Base-by-base conservation (phyloP, 53 echinoderm and acorn worm species). In the Stichopus horrens region DNA sequence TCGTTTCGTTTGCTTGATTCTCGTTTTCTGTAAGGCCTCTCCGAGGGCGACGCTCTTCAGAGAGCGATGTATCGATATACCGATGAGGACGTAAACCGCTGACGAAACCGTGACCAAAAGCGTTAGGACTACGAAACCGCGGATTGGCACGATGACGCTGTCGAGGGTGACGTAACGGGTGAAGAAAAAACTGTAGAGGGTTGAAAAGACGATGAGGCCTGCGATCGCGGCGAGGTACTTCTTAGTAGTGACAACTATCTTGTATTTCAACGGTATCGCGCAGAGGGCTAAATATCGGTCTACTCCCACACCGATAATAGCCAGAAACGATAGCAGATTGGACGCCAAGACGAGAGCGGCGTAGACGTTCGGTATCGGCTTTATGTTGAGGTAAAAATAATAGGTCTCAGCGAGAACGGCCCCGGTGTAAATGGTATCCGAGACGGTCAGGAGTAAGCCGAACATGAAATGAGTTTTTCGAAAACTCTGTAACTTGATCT, bases 221-320 rank as follows among this genome's bases (percentile, higher is more conserved):
- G 19, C 5, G 19, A 76, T 51, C 16, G 57, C 60, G 9, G 58
- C 4, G 4, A 5, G 5, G 21, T 83, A 83, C 8, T 65, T 58
- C 23, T 59, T 83, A 10, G 11, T 19, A 21, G 84, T 83, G 11
- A 83, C 65, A 22, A 60, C 19, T 8, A 59, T n/a, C 58, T 21
- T 60, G 51, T 83, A 83, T 59, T 65, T 58, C 21, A 83, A 8
- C 4, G 84, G 84, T 13, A 65, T 21, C 9, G 66, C 65, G 58
- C 84, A 83, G 5, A 83, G 20, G 2, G 84, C 84, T 7, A 83
- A 5, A 58, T 60, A 83, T 59, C 84, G 65, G 9, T 83, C 84
- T 8, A 59, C 5, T 8, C 56, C 84, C 2, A 83, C 84, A 10
- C 57, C 84, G 8, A 59, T 21, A 5, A 83, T 83, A 5, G 84